Evolutionary conservation across 2,113 vertebrate species (phyloP), one percentile per base, ranked within the genome.

Genomic region (Anseranas semipalmata): DNA sequence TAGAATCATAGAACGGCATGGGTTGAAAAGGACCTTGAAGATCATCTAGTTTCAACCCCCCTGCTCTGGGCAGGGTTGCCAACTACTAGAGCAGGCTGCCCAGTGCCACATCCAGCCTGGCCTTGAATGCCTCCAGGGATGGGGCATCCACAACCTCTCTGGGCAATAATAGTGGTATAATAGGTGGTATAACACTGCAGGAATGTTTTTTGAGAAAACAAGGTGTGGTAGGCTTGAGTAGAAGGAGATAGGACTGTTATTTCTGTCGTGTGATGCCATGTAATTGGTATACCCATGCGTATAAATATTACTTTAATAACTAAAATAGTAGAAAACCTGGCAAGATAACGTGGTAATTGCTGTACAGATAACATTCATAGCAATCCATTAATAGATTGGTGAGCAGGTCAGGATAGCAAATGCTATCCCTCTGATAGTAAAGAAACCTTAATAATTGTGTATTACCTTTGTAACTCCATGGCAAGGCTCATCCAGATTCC

Each of bases 391-490:
- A 30, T 52, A 83, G 66, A 48, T 12, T 6, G 2, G 13, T 9
- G n/a, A 48, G 58, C 63, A 62, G 27, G 25, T 8, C 7, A 11
- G 32, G 28, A 20, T 5, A 24, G n/a, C 18, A 27, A 83, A 21
- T 1, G 22, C 39, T 17, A 5, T 25, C 4, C 19, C 1, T 30
- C 14, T 46, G 3, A 0, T 71, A 32, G 37, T n/a, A 46, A 52
- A 56, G 19, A 14, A 32, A 9, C 12, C 18, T 78, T 20, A 37
- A 5, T 1, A 2, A 7, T 28, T 12, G 1, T 0, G 0, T 15
- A 0, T 35, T 70, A 46, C 68, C 15, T 53, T 27, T 81, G 48
- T 21, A 19, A 62, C 3, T 33, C 39, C 7, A 2, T 15, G 48
- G 16, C 6, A 24, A 33, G n/a, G 55, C 43, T 55, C 33, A 33